Evolutionary conservation across 2,888 invertebrate species (phyloP), one percentile per base, ranked within the genome.

Genomic region (Ophion slaviceki): DNA sequence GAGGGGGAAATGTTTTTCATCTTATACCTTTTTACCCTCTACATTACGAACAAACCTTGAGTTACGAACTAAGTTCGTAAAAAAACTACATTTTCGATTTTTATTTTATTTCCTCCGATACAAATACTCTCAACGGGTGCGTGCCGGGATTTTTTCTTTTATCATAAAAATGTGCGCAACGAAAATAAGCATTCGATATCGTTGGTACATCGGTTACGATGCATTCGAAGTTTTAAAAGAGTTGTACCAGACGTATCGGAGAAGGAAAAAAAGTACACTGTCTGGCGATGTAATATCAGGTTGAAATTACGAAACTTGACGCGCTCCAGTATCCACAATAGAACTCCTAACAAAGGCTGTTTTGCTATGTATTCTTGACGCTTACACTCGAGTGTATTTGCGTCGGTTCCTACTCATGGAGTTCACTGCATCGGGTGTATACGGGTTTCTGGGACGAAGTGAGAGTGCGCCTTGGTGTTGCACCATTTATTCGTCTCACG

Each of bases 401-500:
- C 53, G 70, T 17, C 70, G 67, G 70, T 67, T 6, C 1, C 20
- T 70, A 47, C n/a, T 53, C 62, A 20, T 40, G 71, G 11, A 70
- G 47, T 45, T 57, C 20, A 59, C 32, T 61, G 53, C n/a, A 53
- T 68, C 57, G 32, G 17, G 32, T 53, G 57, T n/a, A 74, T 40
- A 66, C 67, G 36, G 53, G 67, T 74, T 47, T 82, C 67, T 40
- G 64, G 71, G 36, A 8, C 74, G 61, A 5, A 32, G 75, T 17
- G 66, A 66, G 59, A 78, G 72, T 32, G 64, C 64, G 17, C 61
- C 40, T 61, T 68, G 57, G 45, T 68, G 75, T 76, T 74, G 83
- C 77, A 81, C 74, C 70, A 71, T 84, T 86, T 80, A 83, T 80
- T 80, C 74, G 57, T 62, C 70, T 68, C 78, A 59, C 74, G 80